phyloP scores from a whole-genome alignment of 2,888 invertebrate species.

The Pantelozetes paolii region DNA sequence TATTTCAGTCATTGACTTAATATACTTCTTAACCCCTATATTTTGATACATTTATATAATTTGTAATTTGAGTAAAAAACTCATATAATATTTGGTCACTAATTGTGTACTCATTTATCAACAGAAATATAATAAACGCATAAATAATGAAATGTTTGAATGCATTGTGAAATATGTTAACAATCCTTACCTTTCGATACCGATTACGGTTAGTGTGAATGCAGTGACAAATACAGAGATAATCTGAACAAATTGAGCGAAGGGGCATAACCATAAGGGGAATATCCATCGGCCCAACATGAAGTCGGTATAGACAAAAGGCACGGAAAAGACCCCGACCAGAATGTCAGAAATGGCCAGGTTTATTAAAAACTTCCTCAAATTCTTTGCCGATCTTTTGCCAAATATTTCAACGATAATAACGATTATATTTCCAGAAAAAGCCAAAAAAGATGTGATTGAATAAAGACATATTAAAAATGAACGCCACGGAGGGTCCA shows the following conservation, averaged over 20 bases:
- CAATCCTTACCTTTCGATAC: constrained; percentile 33
- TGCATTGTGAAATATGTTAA: neutral
- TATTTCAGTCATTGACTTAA: too few species aligned
- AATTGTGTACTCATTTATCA: too few species aligned
- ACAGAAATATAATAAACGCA: too few species aligned
- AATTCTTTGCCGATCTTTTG: constrained; percentile 29
- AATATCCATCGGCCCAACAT: constrained; percentile 39
- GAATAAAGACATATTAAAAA: constrained; percentile 34
- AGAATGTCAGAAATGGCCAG: constrained; percentile 37
- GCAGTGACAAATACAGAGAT: constrained; percentile 33
- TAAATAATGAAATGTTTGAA: neutral
- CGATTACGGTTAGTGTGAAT: constrained; percentile 31
- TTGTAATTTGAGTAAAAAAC: too few species aligned
- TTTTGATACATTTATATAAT: too few species aligned
- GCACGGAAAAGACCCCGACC: constrained; percentile 32
- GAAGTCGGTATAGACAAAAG: constrained; percentile 35
- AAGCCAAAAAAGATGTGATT: constrained; percentile 30
- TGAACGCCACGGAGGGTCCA: constrained; percentile 18
- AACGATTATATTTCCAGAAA: constrained; percentile 29
- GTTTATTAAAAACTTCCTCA: constrained; percentile 38
- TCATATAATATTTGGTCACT: too few species aligned
- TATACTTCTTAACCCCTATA: too few species aligned
- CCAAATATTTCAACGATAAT: constrained; percentile 40
- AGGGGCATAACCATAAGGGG: constrained; percentile 29
- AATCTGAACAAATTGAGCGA: constrained; percentile 24